A percentile compares a stretch with the other conserved stretches of the same genome.
Evolutionary conservation across 2,888 invertebrate genomes (phyloP).

Genomic region (Oscheius sp.): DNA sequence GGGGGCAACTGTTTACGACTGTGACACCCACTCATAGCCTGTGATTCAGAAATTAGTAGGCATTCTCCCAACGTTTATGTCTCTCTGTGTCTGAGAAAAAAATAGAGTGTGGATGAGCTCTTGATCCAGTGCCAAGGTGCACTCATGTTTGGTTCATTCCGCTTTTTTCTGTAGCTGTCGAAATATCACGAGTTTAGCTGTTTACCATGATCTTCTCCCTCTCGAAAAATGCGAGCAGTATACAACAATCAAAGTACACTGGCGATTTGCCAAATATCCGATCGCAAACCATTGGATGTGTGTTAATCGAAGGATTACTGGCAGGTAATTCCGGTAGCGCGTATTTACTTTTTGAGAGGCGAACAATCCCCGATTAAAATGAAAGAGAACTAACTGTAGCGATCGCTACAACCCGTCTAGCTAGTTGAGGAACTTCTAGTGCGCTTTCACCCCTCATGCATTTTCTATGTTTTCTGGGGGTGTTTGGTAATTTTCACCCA

Average conservation of each 20-base stretch:
- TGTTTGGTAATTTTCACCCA: conserved; percentile 3
- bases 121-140: background rate
- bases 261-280: conserved; percentile 13
- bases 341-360: conserved; percentile 23
- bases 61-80: too few species aligned
- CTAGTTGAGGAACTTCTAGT: background rate
- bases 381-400: too few species aligned
- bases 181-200: conserved; percentile 29
- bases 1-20: too few species aligned
- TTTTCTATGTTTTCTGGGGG: background rate
- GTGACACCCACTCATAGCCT: too few species aligned
- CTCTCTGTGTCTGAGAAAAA: too few species aligned
- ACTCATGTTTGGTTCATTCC: conserved; percentile 1
- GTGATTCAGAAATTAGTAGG: too few species aligned
- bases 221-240: background rate
- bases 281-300: background rate
- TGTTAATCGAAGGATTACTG: conserved; percentile 30
- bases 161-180: conserved; percentile 1
- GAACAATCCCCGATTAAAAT: conserved; percentile 10
- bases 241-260: conserved; percentile 17
- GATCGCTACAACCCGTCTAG: background rate
- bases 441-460: conserved; percentile 21
- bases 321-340: conserved; percentile 31
- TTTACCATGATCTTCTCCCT: conserved; percentile 24
- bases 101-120: background rate